phyloP scores from a whole-genome alignment of 2,113 vertebrate genomes.

The Nibea albiflora region DNA sequence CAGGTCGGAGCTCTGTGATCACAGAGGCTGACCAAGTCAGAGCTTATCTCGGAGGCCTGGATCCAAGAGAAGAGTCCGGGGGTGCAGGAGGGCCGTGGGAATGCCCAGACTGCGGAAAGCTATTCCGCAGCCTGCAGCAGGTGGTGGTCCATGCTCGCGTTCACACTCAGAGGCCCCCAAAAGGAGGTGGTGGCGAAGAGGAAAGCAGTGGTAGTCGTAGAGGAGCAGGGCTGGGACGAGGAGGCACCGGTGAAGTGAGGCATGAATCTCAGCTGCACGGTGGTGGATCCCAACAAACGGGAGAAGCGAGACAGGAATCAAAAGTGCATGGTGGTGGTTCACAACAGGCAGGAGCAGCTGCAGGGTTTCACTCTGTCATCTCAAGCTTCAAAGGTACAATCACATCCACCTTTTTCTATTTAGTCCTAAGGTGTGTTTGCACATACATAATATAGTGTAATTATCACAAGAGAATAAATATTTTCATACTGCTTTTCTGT shows the following conservation, averaged over 20 bases:
- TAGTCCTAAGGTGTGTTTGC: slow-evolving; percentile 20
- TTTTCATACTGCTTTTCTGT: slow-evolving; percentile 33
- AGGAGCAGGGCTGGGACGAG: slow-evolving; percentile 63
- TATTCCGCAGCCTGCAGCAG: slow-evolving; percentile 85
- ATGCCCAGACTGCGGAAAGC: slow-evolving; percentile 86
- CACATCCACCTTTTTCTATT: background rate
- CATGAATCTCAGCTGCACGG: slow-evolving; percentile 74
- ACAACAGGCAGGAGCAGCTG: slow-evolving; percentile 62
- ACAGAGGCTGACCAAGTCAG: slow-evolving; percentile 81
- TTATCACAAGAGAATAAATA: slow-evolving; percentile 16
- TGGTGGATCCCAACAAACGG: slow-evolving; percentile 66
- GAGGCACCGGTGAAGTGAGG: slow-evolving; percentile 62
- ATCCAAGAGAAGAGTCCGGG: slow-evolving; percentile 72
- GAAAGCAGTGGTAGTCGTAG: slow-evolving; percentile 54
- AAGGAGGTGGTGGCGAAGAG: slow-evolving; percentile 62
- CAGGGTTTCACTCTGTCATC: slow-evolving; percentile 78
- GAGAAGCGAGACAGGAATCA: slow-evolving; percentile 75
- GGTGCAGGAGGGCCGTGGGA: slow-evolving; percentile 80
- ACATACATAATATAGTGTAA: slow-evolving; percentile 1
- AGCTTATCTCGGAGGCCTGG: slow-evolving; percentile 79
- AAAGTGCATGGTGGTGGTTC: slow-evolving; percentile 69
- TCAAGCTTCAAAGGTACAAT: slow-evolving; percentile 82
- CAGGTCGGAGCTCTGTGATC: slow-evolving; percentile 69
- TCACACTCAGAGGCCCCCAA: slow-evolving; percentile 79
- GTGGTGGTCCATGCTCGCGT: slow-evolving; percentile 84